Evolutionary conservation across 2,797 vertebrate genomes (phyloP), one percentile per base, ranked within the genome.

Genomic region (Furcifer pardalis): DNA sequence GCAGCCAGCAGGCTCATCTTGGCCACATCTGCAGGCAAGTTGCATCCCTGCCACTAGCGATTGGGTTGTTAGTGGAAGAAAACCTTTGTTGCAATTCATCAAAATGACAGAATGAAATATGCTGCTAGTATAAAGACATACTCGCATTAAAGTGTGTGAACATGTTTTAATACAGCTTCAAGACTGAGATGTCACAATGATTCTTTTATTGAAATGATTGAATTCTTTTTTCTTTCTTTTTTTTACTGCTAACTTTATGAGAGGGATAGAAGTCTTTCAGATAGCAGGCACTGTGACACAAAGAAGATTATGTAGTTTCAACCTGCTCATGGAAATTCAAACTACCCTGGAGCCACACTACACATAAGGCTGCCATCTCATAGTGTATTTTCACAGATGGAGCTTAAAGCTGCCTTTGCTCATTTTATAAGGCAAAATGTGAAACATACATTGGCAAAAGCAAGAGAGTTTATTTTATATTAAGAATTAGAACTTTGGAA

Each of bases 1-100:
- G 99, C 98, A 63, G 98, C 97, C 35, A 98, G 98, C 5, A 97
- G 98, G 1, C 98, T 99, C 96, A 96, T 99, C 97, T 99, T 98
- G 94, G 98, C 98, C 94, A 99, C 98, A 71, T 99, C 98, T 73
- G 98, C 98, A 82, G 99, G 99, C 84, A 99, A 99, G 96, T 99
- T 99, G 95, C 98, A 99, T 86, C 97, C 98, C 94, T 98, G 97
- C 92, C 98, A 95, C 79, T 97, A 94, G 92, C 98, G 99, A 93
- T 98, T 97, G 65, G 97, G 98, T 86, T 98, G 96, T 91, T 98
- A 97, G 90, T 97, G 97, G 92, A 96, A 86, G 79, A 91, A 84
- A 42, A 80, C 68, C 40, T 37, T 60, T 63, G 89, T 86, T 84
- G 82, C 1, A 90, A 82, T 7, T 40, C 77, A 37, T 62, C 30